Evolutionary conservation across 2,888 invertebrate species (phyloP).

Genomic region (Agonum fuliginosum): DNA sequence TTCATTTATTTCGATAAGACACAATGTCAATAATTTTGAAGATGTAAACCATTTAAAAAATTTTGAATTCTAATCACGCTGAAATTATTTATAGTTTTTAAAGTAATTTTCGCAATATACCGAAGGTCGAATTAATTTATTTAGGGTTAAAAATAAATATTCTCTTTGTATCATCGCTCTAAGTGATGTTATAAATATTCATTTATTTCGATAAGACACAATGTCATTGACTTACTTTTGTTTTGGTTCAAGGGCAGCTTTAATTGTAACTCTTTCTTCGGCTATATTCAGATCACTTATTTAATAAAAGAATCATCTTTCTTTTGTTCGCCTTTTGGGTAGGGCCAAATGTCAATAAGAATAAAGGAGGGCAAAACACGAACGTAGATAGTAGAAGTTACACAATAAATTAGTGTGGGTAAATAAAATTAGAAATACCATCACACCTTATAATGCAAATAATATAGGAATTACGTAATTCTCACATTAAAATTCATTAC

Average conservation of each 20-base stretch:
- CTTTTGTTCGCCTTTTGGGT: conserved; percentile 6
- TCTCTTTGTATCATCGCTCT: neutral
- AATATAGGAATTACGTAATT: neutral
- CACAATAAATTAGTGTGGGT: neutral
- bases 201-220: conserved; percentile 28
- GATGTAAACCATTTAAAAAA: neutral
- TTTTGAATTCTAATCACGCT: neutral
- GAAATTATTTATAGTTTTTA: neutral
- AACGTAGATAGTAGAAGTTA: too few relatives aligned
- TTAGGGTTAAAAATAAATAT: conserved; percentile 8
- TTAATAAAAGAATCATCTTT: neutral
- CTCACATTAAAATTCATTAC: too few relatives aligned
- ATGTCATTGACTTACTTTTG: conserved; percentile 43
- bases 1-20: too few relatives aligned
- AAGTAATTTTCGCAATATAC: neutral
- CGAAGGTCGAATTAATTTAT: neutral
- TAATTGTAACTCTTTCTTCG: conserved; percentile 6
- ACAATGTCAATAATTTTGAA: neutral
- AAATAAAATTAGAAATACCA: neutral
- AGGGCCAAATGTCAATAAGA: neutral
- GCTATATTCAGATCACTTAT: conserved; percentile 4
- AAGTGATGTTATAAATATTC: conserved; percentile 29
- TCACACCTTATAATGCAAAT: neutral
- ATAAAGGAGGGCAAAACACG: neutral
- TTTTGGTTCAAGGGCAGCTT: conserved; percentile 19